Base-by-base conservation (phyloP, 2,888 invertebrate genomes). In the Athripsodes cinereus region DNA sequence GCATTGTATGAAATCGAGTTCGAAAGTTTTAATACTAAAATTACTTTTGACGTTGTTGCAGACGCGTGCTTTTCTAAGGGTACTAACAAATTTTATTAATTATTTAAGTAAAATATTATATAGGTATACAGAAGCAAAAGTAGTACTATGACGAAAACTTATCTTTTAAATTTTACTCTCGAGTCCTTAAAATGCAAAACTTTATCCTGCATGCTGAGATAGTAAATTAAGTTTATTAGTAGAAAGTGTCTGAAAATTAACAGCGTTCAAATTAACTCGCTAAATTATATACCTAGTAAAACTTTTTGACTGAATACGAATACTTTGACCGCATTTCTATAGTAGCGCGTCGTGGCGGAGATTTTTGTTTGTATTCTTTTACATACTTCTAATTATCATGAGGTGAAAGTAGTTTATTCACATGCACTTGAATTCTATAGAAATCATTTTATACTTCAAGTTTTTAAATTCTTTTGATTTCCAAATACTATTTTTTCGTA, bases 141-240 rank as follows among this genome's bases (percentile, higher is more conserved):
- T 40, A 40, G n/a, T 6, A 26, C 26, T 13, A 40, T 57, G 22
- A 34, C 22, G 55, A 49, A 56, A 60, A 60, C 60, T 60, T 60
- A 57, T 53, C 60, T 60, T 60, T 60, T 60, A 60, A 60, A 60
- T 47, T 58, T 58, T 58, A 49, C 52, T 51, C 51, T 50, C 16
- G 34, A 48, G 58, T 48, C 53, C 52, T 52, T 58, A 53, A 40
- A 54, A 31, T 34, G 44, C 40, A 48, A 51, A 49, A 44, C 49
- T 53, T 40, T 40, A 26, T 40, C 40, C 40, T 40, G 40, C 40
- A 40, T 16, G 16, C 40, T 16, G 40, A 40, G 40, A 40, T 40
- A 40, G n/a, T 40, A 40, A 40, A 40, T 40, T 40, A 40, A 16
- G n/a, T 40, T 40, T 40, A 40, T 40, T 40, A 40, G 40, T 40